These are phyloP conservation scores for Coreius guichenoti DNA, from an alignment of 2,797 vertebrate genomes.

Conservation along the genomic window DNA sequence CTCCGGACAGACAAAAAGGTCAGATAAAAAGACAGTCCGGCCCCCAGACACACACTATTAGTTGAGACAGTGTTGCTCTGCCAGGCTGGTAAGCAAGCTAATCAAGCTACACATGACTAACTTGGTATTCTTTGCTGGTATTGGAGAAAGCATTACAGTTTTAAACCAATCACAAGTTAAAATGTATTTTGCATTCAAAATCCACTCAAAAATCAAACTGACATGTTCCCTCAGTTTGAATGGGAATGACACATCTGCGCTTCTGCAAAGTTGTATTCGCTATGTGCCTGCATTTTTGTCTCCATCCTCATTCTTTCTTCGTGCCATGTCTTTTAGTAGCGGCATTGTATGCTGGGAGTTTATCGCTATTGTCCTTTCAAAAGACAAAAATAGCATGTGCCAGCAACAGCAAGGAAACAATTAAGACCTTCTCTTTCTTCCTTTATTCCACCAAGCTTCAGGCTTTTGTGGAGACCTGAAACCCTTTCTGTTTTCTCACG, in stretches of 20 bases:
- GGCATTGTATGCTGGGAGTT: neutral
- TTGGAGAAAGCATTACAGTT: neutral
- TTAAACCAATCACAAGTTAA: neutral
- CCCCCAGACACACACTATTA: neutral
- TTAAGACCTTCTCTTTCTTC: constrained; percentile 31
- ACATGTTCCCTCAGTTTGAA: neutral
- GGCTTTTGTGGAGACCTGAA: constrained; percentile 26
- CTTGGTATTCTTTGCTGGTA: neutral
- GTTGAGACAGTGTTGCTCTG: neutral
- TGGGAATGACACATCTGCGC: neutral
- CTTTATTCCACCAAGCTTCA: constrained; percentile 24
- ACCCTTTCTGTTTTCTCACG: constrained; percentile 23
- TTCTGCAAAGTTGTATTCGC: neutral
- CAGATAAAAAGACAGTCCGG: neutral
- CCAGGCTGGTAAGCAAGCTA: too few relatives aligned
- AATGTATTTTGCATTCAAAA: neutral
- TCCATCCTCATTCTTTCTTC: neutral
- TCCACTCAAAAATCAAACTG: neutral
- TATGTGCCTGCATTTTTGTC: neutral
- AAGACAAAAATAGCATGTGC: constrained; percentile 24
- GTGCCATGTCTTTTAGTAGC: neutral
- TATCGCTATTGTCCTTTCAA: constrained; percentile 26
- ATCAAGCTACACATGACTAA: neutral
- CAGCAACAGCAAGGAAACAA: constrained; percentile 43
- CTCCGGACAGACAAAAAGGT: neutral